These are phyloP conservation scores for Stegastes partitus DNA, from an alignment of 2,113 vertebrate genomes.

Conservation along the genomic window DNA sequence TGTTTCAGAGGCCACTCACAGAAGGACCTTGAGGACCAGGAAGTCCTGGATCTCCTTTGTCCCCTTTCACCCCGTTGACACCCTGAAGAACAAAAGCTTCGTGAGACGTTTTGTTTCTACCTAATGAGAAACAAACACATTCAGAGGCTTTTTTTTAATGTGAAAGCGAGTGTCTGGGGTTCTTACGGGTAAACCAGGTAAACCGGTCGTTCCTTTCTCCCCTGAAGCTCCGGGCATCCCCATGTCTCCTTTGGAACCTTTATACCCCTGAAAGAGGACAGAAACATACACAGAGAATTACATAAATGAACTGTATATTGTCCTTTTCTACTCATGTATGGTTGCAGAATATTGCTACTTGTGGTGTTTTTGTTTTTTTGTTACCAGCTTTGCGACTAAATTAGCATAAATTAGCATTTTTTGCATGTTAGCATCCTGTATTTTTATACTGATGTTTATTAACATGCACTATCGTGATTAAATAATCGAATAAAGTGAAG, in stretches of 20 bases:
- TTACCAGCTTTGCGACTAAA: no score
- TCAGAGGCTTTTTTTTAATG: background rate
- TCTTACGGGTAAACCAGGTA: slow-evolving; percentile 95
- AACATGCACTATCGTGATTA: no score
- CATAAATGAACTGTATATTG: no score
- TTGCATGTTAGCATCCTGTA: no score
- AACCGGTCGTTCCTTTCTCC: slow-evolving; percentile 93
- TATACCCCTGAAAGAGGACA: slow-evolving; percentile 87
- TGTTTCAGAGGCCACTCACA: slow-evolving; percentile 83
- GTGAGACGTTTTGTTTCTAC: background rate
- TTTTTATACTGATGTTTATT: no score
- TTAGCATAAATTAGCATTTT: no score
- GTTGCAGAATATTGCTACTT: no score
- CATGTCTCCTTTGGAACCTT: slow-evolving; percentile 95
- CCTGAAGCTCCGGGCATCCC: slow-evolving; percentile 93
- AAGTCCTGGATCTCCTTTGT: slow-evolving; percentile 93
- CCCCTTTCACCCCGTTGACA: slow-evolving; percentile 92
- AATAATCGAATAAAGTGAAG: no score
- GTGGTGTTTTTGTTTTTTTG: no score
- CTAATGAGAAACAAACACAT: background rate
- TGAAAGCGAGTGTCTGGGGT: background rate
- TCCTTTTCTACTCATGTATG: no score
- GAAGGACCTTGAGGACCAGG: slow-evolving; percentile 94
- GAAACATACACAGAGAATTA: background rate
- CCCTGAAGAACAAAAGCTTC: slow-evolving; percentile 82